Conservation (phyloP, 2,888 invertebrate species). For the Drosophila bunnanda region DNA sequence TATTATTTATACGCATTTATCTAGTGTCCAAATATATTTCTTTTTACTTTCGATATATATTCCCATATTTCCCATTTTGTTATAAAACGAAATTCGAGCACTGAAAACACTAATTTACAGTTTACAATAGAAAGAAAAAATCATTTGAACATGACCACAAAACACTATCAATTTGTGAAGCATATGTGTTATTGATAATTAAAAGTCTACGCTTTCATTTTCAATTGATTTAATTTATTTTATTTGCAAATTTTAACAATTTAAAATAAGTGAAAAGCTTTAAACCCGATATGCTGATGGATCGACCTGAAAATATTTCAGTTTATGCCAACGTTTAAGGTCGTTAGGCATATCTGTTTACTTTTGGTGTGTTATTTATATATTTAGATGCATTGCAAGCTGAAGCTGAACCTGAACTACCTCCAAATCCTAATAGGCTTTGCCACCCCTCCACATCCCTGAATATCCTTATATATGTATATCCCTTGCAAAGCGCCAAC, state of each 20-base stretch:
- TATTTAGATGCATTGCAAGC: slow-evolving; percentile 9
- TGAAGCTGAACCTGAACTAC: neutral
- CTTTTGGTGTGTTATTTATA: slow-evolving; percentile 8
- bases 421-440: slow-evolving; percentile 20
- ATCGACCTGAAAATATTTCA: neutral
- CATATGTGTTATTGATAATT: neutral
- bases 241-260: neutral
- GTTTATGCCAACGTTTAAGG: neutral
- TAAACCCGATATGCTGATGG: neutral
- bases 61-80: neutral
- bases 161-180: neutral
- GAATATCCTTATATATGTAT: neutral
- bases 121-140: neutral
- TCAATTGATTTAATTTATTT: neutral
- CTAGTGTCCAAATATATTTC: neutral
- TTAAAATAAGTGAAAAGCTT: neutral
- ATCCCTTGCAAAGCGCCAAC: slow-evolving; percentile 13
- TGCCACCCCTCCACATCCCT: slow-evolving; percentile 4
- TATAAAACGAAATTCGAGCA: slow-evolving; percentile 1
- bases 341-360: neutral
- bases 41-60: neutral
- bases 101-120: neutral
- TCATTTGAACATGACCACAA: neutral
- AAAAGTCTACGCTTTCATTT: neutral
- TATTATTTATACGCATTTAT: neutral